Base-by-base conservation (phyloP, 1,140 invertebrate species). In the Papilio polyxenes region DNA sequence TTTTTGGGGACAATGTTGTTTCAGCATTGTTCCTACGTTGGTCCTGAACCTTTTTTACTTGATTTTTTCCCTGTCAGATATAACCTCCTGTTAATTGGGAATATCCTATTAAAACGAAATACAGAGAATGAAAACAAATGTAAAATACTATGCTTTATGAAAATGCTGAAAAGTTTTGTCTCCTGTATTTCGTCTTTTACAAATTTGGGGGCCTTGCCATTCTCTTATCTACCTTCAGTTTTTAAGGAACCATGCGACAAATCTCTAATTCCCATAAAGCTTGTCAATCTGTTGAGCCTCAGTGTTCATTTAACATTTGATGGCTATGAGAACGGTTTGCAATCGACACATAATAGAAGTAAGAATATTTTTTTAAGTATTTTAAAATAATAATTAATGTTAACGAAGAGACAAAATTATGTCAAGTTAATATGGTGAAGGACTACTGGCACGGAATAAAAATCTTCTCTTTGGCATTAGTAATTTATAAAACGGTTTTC, bases 381-480 rank as follows among this genome's bases (percentile, higher is more conserved):
- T 72, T 37, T 37, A 65, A 65, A 65, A 9, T 37, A 13, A 37
- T 69, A 15, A 69, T 37, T 15, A 69, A 23, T 15, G 1, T 15
- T 31, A 6, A 62, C n/a, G 20, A 62, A 20, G n/a, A 37, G 37
- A 15, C 65, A 37, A 15, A 3, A 2, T 15, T 2, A 13, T 11
- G 6, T 20, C 23, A 37, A 37, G 23, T 85, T 87, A 92, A 72
- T 93, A 92, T n/a, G 89, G 89, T 13, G 92, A 93, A 20, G 87
- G 88, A 8, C 59, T 87, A 53, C 88, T 90, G 56, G 80, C 77
- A 20, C 89, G 87, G 75, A 87, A 85, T 56, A 91, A 83, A 82
- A 85, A 90, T 87, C 89, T 93, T 82, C 89, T 89, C 81, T 87
- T 89, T 8, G 91, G 91, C 78, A 90, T 76, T 23, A 85, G 74